A percentile compares a stretch with the other conserved stretches of the same genome.
These are phyloP conservation scores for Crotalus viridis DNA, from an alignment of 2,113 vertebrate genomes.

Conservation along the genomic window DNA sequence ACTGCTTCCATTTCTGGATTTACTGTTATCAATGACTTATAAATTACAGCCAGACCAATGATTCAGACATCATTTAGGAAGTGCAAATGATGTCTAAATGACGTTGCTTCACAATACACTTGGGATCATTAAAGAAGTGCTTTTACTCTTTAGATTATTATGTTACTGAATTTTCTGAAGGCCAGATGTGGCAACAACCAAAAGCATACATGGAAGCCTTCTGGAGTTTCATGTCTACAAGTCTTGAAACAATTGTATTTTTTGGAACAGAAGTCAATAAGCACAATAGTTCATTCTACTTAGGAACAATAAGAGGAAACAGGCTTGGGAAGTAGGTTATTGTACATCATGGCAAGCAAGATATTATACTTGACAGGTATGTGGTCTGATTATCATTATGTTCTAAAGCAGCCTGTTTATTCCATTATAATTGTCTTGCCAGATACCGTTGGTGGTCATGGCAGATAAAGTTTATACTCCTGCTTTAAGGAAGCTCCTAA, in stretches of 20 bases:
- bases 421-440: not conserved
- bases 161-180: not conserved
- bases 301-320: not conserved
- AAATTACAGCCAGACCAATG: too few species aligned
- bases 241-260: not conserved
- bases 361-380: not conserved
- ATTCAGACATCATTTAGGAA: too few species aligned
- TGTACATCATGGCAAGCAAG: not conserved
- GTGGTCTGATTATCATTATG: not conserved
- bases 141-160: not conserved
- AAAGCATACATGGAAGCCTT: not conserved
- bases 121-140: not conserved
- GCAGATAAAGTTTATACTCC: not conserved
- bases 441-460: not conserved
- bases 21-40: too few species aligned
- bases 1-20: not conserved
- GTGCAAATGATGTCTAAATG: too few species aligned
- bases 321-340: not conserved
- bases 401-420: not conserved
- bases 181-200: not conserved
- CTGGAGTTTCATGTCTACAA: not conserved
- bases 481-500: not conserved
- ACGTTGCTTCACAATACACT: not conserved
- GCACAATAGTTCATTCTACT: not conserved
- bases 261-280: not conserved